These are phyloP conservation scores for Choristoneura rosaceana DNA, from an alignment of 2,888 invertebrate species.

Conservation along the genomic window DNA sequence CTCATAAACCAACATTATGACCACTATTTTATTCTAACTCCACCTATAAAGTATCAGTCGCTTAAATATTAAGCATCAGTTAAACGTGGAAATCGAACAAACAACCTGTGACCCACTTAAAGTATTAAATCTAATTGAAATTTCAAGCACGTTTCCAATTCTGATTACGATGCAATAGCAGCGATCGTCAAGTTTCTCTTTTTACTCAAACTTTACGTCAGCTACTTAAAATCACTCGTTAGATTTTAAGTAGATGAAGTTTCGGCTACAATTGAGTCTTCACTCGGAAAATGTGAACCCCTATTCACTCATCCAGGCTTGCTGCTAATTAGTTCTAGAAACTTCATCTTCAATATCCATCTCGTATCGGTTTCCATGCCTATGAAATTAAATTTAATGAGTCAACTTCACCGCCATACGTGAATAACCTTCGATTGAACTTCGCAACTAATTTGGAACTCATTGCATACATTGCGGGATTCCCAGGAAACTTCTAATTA, in stretches of 20 bases:
- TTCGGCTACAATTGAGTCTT: neutral
- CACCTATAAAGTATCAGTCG: neutral
- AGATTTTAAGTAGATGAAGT: neutral
- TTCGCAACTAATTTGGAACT: conserved; percentile 40
- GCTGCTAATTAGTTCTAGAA: conserved; percentile 31
- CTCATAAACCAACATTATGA: neutral
- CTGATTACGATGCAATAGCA: conserved; percentile 4
- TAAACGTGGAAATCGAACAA: conserved; percentile 3
- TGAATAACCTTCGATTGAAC: conserved; percentile 37
- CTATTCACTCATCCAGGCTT: conserved; percentile 27
- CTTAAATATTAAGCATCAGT: neutral
- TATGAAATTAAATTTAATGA: conserved; percentile 41
- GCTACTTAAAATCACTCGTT: neutral
- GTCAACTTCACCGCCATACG: conserved; percentile 32
- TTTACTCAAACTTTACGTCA: neutral
- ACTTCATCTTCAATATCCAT: conserved; percentile 25
- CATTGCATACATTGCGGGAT: conserved; percentile 39
- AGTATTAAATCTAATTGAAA: neutral
- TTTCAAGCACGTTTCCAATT: neutral
- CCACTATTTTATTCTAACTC: neutral
- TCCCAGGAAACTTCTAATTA: conserved; percentile 31
- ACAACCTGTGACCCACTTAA: conserved; percentile 2
- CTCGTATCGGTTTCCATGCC: conserved; percentile 29
- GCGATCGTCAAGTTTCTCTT: neutral
- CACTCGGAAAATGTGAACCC: neutral